A percentile compares a stretch with the other conserved stretches of the same genome.
These are phyloP conservation scores for Cinclus mexicanus DNA, from an alignment of 2,113 vertebrate species.

Conservation along the genomic window DNA sequence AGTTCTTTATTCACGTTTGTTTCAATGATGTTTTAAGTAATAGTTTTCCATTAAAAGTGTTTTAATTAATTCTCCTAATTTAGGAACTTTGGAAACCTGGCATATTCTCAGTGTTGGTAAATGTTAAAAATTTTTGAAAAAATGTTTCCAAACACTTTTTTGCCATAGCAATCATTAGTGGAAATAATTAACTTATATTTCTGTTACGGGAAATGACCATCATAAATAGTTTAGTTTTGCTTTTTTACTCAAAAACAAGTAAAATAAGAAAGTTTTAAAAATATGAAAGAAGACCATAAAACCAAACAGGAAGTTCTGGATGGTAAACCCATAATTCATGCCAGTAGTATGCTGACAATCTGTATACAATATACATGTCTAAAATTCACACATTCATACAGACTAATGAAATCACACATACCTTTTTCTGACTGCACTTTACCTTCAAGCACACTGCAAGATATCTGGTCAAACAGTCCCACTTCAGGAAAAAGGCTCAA, in stretches of 20 bases:
- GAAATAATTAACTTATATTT: background rate
- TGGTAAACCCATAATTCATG: background rate
- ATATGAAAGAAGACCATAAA: background rate
- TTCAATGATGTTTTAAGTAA: background rate
- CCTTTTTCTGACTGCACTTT: background rate
- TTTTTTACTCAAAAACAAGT: background rate
- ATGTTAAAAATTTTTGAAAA: background rate
- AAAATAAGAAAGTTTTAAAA: background rate
- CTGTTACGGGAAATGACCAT: background rate
- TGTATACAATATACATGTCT: background rate
- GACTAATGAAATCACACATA: background rate
- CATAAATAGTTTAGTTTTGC: background rate
- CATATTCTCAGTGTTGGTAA: background rate
- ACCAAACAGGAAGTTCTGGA: background rate
- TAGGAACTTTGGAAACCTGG: background rate
- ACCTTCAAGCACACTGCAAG: background rate
- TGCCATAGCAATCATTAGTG: background rate
- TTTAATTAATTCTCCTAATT: background rate
- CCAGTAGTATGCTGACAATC: background rate
- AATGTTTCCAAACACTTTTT: background rate
- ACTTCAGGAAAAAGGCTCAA: background rate
- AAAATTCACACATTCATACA: background rate
- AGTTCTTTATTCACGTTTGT: background rate
- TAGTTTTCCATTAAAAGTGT: background rate
- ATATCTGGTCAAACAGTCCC: background rate